These are phyloP conservation scores for Eupeodes luniger DNA, from an alignment of 2,888 invertebrate species.

Conservation along the genomic window DNA sequence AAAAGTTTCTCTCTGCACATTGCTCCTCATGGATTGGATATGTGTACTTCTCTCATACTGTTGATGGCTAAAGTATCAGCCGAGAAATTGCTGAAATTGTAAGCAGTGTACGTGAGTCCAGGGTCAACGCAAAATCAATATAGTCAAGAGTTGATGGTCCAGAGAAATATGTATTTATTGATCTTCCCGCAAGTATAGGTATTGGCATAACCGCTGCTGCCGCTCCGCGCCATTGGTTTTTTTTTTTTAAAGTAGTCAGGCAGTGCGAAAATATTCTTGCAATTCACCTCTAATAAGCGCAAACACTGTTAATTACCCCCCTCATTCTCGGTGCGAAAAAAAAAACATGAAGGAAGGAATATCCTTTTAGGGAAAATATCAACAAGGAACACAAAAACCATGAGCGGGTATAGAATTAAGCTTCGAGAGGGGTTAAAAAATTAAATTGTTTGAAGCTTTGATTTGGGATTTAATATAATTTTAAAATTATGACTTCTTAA, in stretches of 20 bases:
- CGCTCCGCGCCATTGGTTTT: neutral
- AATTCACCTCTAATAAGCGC: constrained; percentile 74
- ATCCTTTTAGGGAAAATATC: constrained; percentile 65
- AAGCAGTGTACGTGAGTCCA: constrained; percentile 50
- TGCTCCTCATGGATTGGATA: too few species aligned
- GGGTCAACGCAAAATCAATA: constrained; percentile 56
- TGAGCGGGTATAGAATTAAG: neutral
- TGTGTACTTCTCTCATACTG: neutral
- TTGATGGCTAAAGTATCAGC: constrained; percentile 30
- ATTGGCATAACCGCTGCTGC: neutral
- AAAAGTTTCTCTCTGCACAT: neutral
- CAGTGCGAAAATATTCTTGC: constrained; percentile 72
- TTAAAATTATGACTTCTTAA: too few species aligned
- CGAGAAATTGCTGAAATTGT: constrained; percentile 66
- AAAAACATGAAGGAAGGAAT: constrained; percentile 42
- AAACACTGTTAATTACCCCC: constrained; percentile 75
- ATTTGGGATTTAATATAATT: too few species aligned
- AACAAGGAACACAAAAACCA: constrained; percentile 37
- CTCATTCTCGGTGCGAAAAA: neutral
- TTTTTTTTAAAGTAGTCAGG: too few species aligned
- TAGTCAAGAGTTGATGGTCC: constrained; percentile 35
- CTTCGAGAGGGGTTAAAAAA: neutral
- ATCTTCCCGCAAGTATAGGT: constrained; percentile 53
- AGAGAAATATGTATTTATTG: constrained; percentile 70
- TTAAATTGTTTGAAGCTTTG: too few species aligned